phyloP scores from a whole-genome alignment of 2,797 vertebrate genomes.

The Labroides dimidiatus region DNA sequence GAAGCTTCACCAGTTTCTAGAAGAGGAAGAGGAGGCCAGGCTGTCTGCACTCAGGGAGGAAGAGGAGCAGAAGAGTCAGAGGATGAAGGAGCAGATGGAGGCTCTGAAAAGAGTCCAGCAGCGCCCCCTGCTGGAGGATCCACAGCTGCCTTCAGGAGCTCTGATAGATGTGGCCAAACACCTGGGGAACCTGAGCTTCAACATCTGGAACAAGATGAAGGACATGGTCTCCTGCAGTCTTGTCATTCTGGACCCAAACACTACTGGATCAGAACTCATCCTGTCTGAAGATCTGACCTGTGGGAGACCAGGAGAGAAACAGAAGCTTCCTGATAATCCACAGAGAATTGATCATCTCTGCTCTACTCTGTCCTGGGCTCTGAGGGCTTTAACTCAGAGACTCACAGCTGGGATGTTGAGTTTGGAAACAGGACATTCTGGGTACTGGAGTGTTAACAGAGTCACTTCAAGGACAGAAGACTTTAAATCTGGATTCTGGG shows the following conservation, averaged over 20 bases:
- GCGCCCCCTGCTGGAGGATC: neutral
- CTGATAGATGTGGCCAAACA: neutral
- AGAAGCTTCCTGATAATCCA: conserved; percentile 1
- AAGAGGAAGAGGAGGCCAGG: too few relatives aligned
- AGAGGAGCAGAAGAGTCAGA: too few relatives aligned
- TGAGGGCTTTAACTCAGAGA: neutral
- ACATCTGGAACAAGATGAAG: neutral
- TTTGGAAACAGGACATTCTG: neutral
- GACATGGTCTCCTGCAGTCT: too few relatives aligned
- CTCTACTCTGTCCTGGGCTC: neutral
- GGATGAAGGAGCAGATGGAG: too few relatives aligned
- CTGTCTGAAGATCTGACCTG: neutral
- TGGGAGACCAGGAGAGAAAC: neutral
- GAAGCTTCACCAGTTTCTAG: too few relatives aligned
- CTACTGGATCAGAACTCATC: too few relatives aligned
- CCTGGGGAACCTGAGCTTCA: neutral
- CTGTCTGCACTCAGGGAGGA: too few relatives aligned
- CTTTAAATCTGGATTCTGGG: neutral
- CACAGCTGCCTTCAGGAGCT: neutral
- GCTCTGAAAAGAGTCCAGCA: neutral
- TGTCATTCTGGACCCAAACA: too few relatives aligned
- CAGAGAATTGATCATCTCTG: neutral
- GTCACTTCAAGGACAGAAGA: neutral
- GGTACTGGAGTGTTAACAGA: neutral
- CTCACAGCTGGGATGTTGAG: neutral